These are phyloP conservation scores for Mnemiopsis leidyi DNA, from an alignment of 37 sponge, comb jelly and placozoan species.

Conservation along the genomic window DNA sequence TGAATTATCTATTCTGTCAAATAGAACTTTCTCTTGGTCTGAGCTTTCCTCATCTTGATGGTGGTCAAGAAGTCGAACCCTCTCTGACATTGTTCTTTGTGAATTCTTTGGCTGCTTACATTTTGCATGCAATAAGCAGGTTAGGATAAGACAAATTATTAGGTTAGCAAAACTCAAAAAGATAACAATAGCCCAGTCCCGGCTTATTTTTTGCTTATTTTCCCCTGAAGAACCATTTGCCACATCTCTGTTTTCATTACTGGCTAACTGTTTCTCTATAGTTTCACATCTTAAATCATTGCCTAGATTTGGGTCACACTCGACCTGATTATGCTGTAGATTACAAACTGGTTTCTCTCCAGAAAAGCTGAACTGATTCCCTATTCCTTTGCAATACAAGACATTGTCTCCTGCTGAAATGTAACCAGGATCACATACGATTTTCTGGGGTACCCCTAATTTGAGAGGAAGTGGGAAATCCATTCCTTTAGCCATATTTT, in stretches of 20 bases:
- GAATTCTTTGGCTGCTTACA: too few relatives aligned
- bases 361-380: not conserved
- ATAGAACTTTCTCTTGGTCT: not conserved
- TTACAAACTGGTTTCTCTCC: not conserved
- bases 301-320: too few relatives aligned
- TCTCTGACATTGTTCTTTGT: not conserved
- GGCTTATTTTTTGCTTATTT: not conserved
- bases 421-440: not conserved
- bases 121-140: not conserved
- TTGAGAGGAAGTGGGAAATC: not conserved
- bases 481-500: not conserved
- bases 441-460: not conserved
- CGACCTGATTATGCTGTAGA: not conserved
- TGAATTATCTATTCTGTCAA: too few relatives aligned
- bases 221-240: not conserved
- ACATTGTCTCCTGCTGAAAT: not conserved
- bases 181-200: not conserved
- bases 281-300: not conserved
- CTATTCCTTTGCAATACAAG: not conserved
- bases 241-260: not conserved
- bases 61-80: not conserved
- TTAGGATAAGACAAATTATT: not conserved
- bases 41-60: not conserved
- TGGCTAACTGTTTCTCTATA: not conserved
- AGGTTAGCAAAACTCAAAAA: not conserved